Evolutionary conservation across 2,113 vertebrate species (phyloP).

Genomic region (Psittacus erithacus): DNA sequence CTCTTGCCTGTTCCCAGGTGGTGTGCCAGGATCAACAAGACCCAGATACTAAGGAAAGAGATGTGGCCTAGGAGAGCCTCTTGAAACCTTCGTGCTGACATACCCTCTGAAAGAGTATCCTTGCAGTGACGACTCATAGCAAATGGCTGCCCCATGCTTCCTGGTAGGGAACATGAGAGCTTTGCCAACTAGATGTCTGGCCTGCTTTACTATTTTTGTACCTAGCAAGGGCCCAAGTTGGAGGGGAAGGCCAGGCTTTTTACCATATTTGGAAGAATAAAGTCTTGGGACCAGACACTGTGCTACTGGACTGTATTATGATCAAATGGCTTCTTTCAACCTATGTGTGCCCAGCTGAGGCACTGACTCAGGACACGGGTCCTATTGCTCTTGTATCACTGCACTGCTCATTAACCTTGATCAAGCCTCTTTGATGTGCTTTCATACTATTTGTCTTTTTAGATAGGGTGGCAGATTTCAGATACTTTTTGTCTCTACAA

Average conservation of each 20-base stretch:
- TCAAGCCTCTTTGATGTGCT: not conserved
- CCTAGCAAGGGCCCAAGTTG: not conserved
- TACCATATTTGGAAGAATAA: constrained; percentile 4
- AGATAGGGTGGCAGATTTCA: not conserved
- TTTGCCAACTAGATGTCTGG: not conserved
- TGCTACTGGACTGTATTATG: not conserved
- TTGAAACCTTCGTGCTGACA: not conserved
- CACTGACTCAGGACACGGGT: not conserved
- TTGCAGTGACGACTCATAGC: not conserved
- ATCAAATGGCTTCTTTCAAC: not conserved
- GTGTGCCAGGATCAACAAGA: constrained; percentile 38
- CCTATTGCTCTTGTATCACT: not conserved
- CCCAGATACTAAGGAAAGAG: constrained; percentile 10
- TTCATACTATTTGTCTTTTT: not conserved
- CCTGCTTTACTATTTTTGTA: not conserved
- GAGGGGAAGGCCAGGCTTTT: not conserved
- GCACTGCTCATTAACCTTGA: not conserved
- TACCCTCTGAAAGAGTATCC: constrained; percentile 14
- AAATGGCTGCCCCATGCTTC: not conserved
- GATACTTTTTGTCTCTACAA: not conserved
- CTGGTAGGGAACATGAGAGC: not conserved
- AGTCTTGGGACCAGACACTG: not conserved
- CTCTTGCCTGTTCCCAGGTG: constrained; percentile 42
- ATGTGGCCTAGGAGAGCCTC: constrained; percentile 16
- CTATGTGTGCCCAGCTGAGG: not conserved